phyloP scores from a whole-genome alignment of 2,888 invertebrate species.

The Megamerina dolium region DNA sequence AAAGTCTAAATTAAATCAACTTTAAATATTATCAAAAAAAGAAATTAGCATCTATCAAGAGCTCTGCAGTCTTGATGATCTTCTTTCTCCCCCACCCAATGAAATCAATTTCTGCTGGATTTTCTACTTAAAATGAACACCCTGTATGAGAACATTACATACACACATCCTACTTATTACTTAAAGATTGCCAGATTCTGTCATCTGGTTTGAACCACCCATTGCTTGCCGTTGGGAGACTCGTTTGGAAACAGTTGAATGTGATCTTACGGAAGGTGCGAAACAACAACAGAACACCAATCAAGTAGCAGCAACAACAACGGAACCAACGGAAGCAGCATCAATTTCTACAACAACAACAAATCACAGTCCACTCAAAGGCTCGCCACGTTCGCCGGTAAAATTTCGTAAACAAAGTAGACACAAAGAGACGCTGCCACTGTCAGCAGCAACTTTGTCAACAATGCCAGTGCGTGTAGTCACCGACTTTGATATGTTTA shows the following conservation, averaged over 20 bases:
- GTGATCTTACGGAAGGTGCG: conserved; percentile 37
- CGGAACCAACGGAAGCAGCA: conserved; percentile 27
- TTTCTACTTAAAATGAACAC: too few species aligned
- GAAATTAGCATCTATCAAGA: too few species aligned
- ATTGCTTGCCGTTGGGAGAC: conserved; percentile 67
- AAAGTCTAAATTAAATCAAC: too few species aligned
- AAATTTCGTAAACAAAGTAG: conserved; percentile 27
- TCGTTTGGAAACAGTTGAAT: conserved; percentile 41
- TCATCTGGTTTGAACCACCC: conserved; percentile 75
- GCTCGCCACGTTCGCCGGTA: conserved; percentile 35
- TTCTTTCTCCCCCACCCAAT: too few species aligned
- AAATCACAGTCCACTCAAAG: conserved; percentile 35
- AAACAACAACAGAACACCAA: too few species aligned
- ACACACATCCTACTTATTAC: not conserved
- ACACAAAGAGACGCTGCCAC: conserved; percentile 26
- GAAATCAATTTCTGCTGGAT: too few species aligned
- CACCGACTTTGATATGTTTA: conserved; percentile 43
- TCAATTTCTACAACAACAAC: conserved; percentile 32
- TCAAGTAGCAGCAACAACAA: conserved; percentile 1
- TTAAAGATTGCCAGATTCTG: conserved; percentile 59
- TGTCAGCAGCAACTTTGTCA: not conserved
- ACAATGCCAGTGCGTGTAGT: conserved; percentile 32
- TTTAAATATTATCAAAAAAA: too few species aligned
- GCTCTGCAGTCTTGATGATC: too few species aligned
- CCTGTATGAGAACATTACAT: not conserved